phyloP scores from a whole-genome alignment of 2,888 invertebrate species.

The Clostera curtula region DNA sequence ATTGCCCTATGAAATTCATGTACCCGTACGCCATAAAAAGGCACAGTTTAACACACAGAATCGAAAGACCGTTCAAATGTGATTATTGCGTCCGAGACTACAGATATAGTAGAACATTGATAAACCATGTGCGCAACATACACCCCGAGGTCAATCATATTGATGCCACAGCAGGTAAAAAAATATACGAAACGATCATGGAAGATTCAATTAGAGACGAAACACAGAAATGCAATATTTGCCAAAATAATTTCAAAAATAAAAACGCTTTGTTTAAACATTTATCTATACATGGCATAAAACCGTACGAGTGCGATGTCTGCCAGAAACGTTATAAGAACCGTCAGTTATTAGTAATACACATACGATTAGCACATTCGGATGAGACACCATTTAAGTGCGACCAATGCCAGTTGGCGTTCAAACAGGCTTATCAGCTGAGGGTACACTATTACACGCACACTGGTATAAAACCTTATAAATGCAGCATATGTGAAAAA shows the following conservation, averaged over 20 bases:
- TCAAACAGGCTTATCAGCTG: neutral
- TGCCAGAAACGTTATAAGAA: neutral
- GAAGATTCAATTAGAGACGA: neutral
- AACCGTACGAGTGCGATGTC: neutral
- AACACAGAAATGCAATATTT: neutral
- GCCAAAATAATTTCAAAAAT: neutral
- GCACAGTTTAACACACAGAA: too few relatives aligned
- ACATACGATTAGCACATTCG: neutral
- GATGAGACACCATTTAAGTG: neutral
- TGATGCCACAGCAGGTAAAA: too few relatives aligned
- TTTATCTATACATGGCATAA: neutral
- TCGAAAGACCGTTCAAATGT: too few relatives aligned
- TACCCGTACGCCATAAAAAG: too few relatives aligned
- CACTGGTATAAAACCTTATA: neutral
- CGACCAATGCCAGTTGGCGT: neutral
- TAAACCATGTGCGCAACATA: too few relatives aligned
- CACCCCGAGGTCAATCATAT: too few relatives aligned
- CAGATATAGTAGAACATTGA: too few relatives aligned
- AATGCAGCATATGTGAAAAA: slow-evolving; percentile 9
- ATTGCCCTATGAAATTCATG: too few relatives aligned
- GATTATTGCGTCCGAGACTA: too few relatives aligned
- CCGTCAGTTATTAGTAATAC: neutral
- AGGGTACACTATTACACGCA: neutral
- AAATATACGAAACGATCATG: too few relatives aligned
- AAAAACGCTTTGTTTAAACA: neutral